Evolutionary conservation across 2,113 vertebrate genomes (phyloP).

Genomic region (Leucosticte australis): DNA sequence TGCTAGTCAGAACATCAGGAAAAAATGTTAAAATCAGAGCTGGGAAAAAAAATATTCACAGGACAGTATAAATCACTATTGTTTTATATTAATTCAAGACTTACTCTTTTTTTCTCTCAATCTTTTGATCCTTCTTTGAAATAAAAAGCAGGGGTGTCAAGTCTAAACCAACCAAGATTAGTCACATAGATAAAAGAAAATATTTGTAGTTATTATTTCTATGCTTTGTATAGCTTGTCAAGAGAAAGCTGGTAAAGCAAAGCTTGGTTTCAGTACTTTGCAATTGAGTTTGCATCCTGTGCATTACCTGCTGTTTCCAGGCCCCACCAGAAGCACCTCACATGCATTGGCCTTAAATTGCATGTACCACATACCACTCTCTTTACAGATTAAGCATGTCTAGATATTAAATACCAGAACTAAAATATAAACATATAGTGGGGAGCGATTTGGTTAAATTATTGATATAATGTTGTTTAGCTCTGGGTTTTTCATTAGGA

Average conservation of each 20-base stretch:
- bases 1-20: conserved; percentile 32
- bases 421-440: not conserved
- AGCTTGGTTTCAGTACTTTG: not conserved
- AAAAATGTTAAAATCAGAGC: conserved; percentile 32
- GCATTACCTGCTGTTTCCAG: not conserved
- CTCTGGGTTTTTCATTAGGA: not conserved
- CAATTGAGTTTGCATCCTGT: not conserved
- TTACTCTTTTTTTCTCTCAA: not conserved
- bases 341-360: not conserved
- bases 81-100: conserved; percentile 2
- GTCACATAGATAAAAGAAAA: not conserved
- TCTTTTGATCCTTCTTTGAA: not conserved
- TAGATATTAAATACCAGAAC: not conserved
- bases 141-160: not conserved
- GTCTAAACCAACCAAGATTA: not conserved
- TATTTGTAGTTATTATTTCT: not conserved
- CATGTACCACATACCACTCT: not conserved
- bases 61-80: not conserved
- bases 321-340: not conserved
- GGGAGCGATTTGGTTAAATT: not conserved
- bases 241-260: not conserved
- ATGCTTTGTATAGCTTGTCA: not conserved
- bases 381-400: not conserved
- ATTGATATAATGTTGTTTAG: not conserved
- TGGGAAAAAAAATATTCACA: not conserved